Evolutionary conservation across 1,140 invertebrate species (phyloP).

Genomic region (Euglossa dilemma): DNA sequence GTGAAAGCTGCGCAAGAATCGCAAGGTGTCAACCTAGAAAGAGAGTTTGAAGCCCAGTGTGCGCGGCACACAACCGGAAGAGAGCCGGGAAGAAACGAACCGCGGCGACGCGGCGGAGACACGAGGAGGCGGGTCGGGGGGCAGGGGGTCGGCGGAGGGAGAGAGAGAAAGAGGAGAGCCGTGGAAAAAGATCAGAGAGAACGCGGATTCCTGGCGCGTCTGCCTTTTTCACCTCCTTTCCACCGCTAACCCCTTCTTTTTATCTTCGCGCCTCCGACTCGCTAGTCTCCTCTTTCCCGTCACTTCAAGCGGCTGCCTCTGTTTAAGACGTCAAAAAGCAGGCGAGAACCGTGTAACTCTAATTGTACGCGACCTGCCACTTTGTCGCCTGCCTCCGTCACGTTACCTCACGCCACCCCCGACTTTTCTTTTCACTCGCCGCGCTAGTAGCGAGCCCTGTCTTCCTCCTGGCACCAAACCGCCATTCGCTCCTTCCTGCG

Average conservation of each 20-base stretch:
- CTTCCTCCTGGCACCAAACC: background rate
- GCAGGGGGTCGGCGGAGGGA: too few species aligned
- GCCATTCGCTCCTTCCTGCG: constrained; percentile 7
- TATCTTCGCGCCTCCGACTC: constrained; percentile 1
- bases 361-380: constrained; percentile 56
- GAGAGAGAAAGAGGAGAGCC: background rate
- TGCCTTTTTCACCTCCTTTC: constrained; percentile 33
- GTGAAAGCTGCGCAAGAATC: constrained; percentile 54
- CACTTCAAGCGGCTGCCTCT: constrained; percentile 44
- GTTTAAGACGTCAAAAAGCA: constrained; percentile 52
- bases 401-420: background rate
- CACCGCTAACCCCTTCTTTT: constrained; percentile 36
- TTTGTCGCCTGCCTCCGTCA: constrained; percentile 28
- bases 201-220: constrained; percentile 35
- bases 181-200: constrained; percentile 48
- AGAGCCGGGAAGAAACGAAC: constrained; percentile 29
- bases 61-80: constrained; percentile 7
- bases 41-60: constrained; percentile 51
- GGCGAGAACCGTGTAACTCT: constrained; percentile 57
- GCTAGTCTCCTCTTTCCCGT: constrained; percentile 28
- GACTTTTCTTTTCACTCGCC: background rate
- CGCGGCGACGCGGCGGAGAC: constrained; percentile 18
- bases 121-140: background rate
- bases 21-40: constrained; percentile 64
- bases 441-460: background rate